Evolutionary conservation across 1,140 invertebrate species (phyloP).

Genomic region (Brachionus rubens): DNA sequence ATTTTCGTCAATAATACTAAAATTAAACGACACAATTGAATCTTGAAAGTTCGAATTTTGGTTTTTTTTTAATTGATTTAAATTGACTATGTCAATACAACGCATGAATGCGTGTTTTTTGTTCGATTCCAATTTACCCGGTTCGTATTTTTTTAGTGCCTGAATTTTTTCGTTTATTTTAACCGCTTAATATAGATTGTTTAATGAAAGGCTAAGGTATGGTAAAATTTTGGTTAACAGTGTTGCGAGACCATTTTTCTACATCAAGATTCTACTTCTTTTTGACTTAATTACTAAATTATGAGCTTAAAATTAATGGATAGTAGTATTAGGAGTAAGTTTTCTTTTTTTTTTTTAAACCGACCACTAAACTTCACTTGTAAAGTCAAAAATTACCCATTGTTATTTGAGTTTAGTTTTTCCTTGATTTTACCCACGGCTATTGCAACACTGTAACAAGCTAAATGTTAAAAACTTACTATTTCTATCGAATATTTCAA

Average conservation of each 20-base stretch:
- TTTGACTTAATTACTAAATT: too few species aligned
- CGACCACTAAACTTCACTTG: too few species aligned
- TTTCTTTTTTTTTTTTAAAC: background rate
- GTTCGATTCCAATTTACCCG: background rate
- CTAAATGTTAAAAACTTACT: slow-evolving; percentile 29
- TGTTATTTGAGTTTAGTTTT: too few species aligned
- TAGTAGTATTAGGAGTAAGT: background rate
- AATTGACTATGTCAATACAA: background rate
- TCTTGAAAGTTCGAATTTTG: background rate
- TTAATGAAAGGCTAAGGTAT: too few species aligned
- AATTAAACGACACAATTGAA: background rate
- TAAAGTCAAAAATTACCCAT: too few species aligned
- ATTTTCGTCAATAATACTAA: background rate
- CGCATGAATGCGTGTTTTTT: slow-evolving; percentile 22
- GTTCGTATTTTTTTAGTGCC: background rate
- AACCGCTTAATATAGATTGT: slow-evolving; percentile 28
- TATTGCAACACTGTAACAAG: too few species aligned
- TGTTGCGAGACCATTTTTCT: too few species aligned
- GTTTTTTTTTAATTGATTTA: background rate
- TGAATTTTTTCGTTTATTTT: background rate
- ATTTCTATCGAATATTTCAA: slow-evolving; percentile 39
- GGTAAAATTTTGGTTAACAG: too few species aligned
- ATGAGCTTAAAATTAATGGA: too few species aligned
- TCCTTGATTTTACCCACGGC: too few species aligned
- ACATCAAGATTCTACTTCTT: too few species aligned